Evolutionary conservation across 2,888 invertebrate genomes (phyloP).

Genomic region (Lymantria dispar): DNA sequence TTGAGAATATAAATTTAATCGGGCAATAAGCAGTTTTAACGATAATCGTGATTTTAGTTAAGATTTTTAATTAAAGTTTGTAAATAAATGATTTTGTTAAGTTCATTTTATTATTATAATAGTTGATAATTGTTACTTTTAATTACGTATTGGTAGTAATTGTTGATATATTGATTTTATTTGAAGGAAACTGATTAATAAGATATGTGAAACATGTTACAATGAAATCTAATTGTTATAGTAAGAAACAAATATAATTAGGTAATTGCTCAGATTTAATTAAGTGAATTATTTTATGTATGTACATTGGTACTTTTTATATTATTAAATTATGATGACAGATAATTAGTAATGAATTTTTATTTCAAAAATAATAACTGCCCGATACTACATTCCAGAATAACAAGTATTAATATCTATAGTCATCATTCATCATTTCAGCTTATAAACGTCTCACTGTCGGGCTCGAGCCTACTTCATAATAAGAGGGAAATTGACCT

Average conservation of each 20-base stretch:
- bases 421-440: too few species aligned
- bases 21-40: slow-evolving; percentile 42
- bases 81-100: slow-evolving; percentile 22
- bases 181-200: not conserved
- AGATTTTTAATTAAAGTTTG: slow-evolving; percentile 17
- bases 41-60: slow-evolving; percentile 49
- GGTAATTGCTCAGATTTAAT: slow-evolving; percentile 43
- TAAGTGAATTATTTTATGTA: slow-evolving; percentile 34
- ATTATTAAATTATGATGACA: slow-evolving; percentile 59
- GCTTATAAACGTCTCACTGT: too few species aligned
- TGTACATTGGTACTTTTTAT: slow-evolving; percentile 49
- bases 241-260: not conserved
- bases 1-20: slow-evolving; percentile 33
- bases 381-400: too few species aligned
- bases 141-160: slow-evolving; percentile 4
- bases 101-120: slow-evolving; percentile 13
- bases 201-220: not conserved
- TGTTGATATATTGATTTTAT: slow-evolving; percentile 2
- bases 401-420: too few species aligned
- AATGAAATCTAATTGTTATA: not conserved
- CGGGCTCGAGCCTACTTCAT: too few species aligned
- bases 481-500: too few species aligned
- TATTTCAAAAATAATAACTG: not conserved
- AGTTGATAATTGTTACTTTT: slow-evolving; percentile 18
- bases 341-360: slow-evolving; percentile 18